Base-by-base conservation (phyloP, 2,888 invertebrate species). In the Gisinianus flammeolus region DNA sequence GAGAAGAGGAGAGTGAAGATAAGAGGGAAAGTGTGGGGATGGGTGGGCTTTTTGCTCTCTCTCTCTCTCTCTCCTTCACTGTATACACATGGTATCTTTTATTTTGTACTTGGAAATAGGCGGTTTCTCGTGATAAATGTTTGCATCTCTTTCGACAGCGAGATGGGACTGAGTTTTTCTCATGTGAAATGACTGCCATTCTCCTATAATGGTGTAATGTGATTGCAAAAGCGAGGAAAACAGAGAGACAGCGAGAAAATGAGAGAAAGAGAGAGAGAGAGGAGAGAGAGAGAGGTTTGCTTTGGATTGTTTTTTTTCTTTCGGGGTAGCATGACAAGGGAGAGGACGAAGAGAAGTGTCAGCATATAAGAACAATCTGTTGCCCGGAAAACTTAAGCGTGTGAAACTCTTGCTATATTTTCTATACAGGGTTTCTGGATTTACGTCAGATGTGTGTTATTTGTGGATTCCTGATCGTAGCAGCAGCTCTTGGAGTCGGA, bases 361-460 rank as follows among this genome's bases (percentile, higher is more conserved):
- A 56, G 66, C 74, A 35, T 76, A 76, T 76, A 79, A 79, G 76
- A 68, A 77, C 79, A 79, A 79, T 79, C 79, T 79, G 79, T 79
- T 79, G 79, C 79, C 79, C 66, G 52, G 64, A 12, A 26, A 73
- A 74, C 52, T 77, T 58, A 28, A 77, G 77, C 68, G 70, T 77
- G 77, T 35, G 66, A 77, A 77, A 35, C 35, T 54, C 72, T 79
- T 78, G 56, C 30, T 76, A 33, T 56, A 58, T 77, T 77, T 70
- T 70, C 24, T 30, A 31, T 35, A 30, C 80, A 83, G 83, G 82
- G 10, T 82, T 83, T 75, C 82, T 84, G 83, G 84, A 84, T 81
- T 76, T 84, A 64, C 83, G 84, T 82, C 84, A 84, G 81, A 80
- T 84, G 8, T 85, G 85, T 79, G 82, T 85, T 64, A 82, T 84